Evolutionary conservation across 1,140 invertebrate species (phyloP), one percentile per base, ranked within the genome.

Genomic region (Aleiodes sp.): DNA sequence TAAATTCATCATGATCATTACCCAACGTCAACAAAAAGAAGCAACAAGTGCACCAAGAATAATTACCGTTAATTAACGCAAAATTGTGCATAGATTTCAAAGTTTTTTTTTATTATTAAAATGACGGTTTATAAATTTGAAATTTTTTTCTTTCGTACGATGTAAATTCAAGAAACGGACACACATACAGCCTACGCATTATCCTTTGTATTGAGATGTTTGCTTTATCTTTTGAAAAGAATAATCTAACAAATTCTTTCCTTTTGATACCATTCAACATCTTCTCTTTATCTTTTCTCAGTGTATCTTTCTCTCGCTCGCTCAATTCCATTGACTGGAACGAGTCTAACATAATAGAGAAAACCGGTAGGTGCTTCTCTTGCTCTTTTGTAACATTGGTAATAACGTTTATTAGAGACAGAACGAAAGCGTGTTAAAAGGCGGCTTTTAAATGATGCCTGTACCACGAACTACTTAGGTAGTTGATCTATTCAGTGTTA

Each of bases 1-100:
- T 78, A 76, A 79, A 79, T 81, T 80, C 73, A 78, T 81, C 76
- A 78, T 78, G 73, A 76, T 77, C 78, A 74, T 71, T 71, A 77
- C 73, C 74, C 70, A 73, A 60, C 57, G 73, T 71, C 62, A 72
- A 73, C n/a, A n/a, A n/a, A n/a, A n/a, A n/a, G n/a, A n/a, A n/a
- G n/a, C n/a, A n/a, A n/a, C n/a, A n/a, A 71, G 73, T 52, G 70
- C 71, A 71, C 46, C 46, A 62, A 77, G 76, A 70, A 75, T 78
- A 80, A 81, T 80, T 74, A 74, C 73, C 77, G 78, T 78, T 78
- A 77, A 67, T 52, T 74, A 52, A 61, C 65, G 66, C 70, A 66
- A 63, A 63, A n/a, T n/a, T 31, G 60, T 56, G 37, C 46, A 63
- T 67, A 37, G 8, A 52, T 60, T 65, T 41, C 16, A 56, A 16